Percentiles rank a stretch among this genome's conserved stretches.
Conservation (phyloP, 2,113 vertebrate species). For the Chaetorhynchus papuensis region DNA sequence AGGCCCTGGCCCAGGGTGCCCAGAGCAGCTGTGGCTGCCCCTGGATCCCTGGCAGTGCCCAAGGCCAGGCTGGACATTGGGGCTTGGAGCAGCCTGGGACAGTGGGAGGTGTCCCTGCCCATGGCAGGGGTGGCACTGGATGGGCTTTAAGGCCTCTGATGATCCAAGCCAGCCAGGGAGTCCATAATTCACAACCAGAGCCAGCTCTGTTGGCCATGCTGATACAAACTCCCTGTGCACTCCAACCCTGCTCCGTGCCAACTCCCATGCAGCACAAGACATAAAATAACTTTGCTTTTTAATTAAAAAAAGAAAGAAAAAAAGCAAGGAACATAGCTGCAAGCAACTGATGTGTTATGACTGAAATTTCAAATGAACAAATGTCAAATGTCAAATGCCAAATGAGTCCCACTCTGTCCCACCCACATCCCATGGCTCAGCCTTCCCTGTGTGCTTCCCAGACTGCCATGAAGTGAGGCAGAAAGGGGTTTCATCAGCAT, state of each 20-base stretch:
- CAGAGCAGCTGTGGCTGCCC: neutral
- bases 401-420: neutral
- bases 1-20: neutral
- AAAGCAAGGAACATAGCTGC: neutral
- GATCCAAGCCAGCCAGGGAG: neutral
- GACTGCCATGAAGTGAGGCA: neutral
- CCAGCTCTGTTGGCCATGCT: neutral
- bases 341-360: neutral
- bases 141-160: neutral
- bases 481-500: neutral
- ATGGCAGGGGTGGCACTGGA: too few relatives aligned
- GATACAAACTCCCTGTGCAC: neutral
- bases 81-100: neutral
- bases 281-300: neutral
- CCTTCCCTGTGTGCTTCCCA: neutral
- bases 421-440: accelerated
- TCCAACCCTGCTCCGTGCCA: accelerated
- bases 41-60: neutral
- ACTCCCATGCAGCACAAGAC: neutral
- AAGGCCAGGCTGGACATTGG: neutral
- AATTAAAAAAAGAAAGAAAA: neutral
- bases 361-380: neutral
- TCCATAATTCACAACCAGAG: neutral
- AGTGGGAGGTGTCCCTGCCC: neutral
- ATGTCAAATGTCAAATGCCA: neutral